Conservation (phyloP, 2,888 invertebrate species). For the Julus scandinavius region DNA sequence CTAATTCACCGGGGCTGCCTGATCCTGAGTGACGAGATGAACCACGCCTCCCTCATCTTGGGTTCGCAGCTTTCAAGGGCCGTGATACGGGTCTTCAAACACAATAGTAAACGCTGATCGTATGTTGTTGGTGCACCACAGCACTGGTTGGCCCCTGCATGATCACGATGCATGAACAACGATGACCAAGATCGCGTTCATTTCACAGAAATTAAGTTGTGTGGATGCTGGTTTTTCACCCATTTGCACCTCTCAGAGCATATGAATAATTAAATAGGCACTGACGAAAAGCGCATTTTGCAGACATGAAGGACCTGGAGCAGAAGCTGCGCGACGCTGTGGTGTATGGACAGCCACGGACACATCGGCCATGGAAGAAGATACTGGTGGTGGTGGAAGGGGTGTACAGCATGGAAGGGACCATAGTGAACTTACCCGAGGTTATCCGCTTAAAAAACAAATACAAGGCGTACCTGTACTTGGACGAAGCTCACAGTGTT, state of each 20-base stretch:
- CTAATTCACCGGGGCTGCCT: constrained; percentile 69
- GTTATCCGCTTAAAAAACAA: constrained; percentile 90
- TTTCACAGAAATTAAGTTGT: no score
- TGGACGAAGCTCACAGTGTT: constrained; percentile 97
- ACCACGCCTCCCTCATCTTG: constrained; percentile 70
- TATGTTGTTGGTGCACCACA: background rate
- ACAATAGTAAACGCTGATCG: constrained; percentile 66
- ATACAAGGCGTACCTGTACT: constrained; percentile 93
- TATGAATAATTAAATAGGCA: background rate
- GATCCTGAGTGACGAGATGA: constrained; percentile 70
- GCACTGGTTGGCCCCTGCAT: background rate
- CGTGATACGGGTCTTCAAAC: constrained; percentile 68
- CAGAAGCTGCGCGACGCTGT: constrained; percentile 79
- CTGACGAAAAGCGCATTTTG: background rate
- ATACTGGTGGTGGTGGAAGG: constrained; percentile 96
- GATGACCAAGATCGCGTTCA: no score
- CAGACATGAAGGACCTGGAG: constrained; percentile 86
- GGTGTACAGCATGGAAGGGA: constrained; percentile 98
- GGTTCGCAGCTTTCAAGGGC: constrained; percentile 70
- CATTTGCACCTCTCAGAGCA: background rate
- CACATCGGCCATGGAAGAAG: constrained; percentile 85
- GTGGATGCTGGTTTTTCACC: no score
- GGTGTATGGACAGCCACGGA: constrained; percentile 80
- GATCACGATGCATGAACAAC: background rate
- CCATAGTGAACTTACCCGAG: constrained; percentile 87